Conservation (phyloP, 1,140 invertebrate species). For the Olivierus martensii region DNA sequence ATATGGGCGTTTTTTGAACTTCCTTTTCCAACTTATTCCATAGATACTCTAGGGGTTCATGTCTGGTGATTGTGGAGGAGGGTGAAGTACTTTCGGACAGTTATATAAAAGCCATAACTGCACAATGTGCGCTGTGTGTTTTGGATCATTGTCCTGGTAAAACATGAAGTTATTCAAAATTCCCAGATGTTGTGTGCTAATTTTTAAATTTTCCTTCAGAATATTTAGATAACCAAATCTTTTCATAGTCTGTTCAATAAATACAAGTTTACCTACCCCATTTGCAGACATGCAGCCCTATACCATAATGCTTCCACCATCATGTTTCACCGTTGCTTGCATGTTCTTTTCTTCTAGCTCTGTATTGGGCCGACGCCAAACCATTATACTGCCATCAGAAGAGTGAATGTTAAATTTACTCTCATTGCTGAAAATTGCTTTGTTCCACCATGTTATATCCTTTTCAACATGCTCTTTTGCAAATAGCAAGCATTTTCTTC, state of each 20-base stretch:
- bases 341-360: not conserved
- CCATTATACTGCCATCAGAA: too few species aligned
- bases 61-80: not conserved
- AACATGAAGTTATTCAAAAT: not conserved
- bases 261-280: not conserved
- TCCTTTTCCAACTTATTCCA: too few species aligned
- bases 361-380: not conserved
- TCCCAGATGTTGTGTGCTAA: not conserved
- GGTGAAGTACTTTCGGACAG: not conserved
- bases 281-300: not conserved
- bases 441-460: not conserved
- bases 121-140: not conserved
- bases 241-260: not conserved
- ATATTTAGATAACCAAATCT: not conserved
- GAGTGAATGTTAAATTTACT: not conserved
- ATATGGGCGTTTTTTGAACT: too few species aligned
- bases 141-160: not conserved
- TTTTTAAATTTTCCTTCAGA: not conserved
- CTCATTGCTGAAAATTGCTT: not conserved
- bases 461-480: not conserved
- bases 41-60: not conserved
- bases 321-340: not conserved
- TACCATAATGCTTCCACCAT: not conserved
- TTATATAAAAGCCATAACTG: not conserved
- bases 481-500: not conserved